Percentiles rank a stretch among this genome's conserved stretches.
Evolutionary conservation across 2,113 vertebrate species (phyloP).

Genomic region (Panthera leo): DNA sequence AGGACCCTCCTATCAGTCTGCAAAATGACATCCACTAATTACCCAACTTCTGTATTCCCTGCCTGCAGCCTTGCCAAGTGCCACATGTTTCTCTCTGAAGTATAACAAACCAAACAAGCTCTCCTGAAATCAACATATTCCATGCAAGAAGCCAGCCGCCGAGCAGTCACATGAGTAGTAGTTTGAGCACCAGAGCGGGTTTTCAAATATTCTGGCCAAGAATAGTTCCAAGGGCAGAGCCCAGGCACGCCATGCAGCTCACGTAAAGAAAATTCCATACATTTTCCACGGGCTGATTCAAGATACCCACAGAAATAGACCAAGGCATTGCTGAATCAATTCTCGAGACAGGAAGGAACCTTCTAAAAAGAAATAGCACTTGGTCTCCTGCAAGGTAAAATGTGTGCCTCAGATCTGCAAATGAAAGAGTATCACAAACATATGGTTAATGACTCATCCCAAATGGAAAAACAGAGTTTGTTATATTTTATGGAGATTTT

Average conservation of each 20-base stretch:
- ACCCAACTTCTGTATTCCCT: background rate
- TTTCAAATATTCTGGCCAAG: conserved; percentile 57
- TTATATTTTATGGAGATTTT: conserved; percentile 88
- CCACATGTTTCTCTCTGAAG: conserved; percentile 52
- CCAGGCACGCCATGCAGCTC: conserved; percentile 1
- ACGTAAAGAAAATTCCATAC: conserved; percentile 69
- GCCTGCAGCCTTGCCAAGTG: background rate
- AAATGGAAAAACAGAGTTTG: conserved; percentile 87
- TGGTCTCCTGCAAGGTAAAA: conserved; percentile 73
- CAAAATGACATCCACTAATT: conserved; percentile 37
- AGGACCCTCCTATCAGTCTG: background rate
- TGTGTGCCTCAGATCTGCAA: conserved; percentile 74
- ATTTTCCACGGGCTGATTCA: conserved; percentile 71
- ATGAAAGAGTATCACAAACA: conserved; percentile 84
- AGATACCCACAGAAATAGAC: conserved; percentile 66
- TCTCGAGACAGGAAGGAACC: conserved; percentile 48
- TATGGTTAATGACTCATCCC: conserved; percentile 89
- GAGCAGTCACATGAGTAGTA: background rate
- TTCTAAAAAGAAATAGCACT: conserved; percentile 55
- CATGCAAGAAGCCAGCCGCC: background rate
- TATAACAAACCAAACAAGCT: conserved; percentile 38
- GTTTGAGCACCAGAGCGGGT: background rate
- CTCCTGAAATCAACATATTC: conserved; percentile 45
- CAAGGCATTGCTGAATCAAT: background rate
- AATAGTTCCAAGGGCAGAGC: conserved; percentile 56